Percentiles rank a stretch among this genome's conserved stretches.
Evolutionary conservation across 2,797 vertebrate genomes (phyloP).

Genomic region (Monodelphis domestica): DNA sequence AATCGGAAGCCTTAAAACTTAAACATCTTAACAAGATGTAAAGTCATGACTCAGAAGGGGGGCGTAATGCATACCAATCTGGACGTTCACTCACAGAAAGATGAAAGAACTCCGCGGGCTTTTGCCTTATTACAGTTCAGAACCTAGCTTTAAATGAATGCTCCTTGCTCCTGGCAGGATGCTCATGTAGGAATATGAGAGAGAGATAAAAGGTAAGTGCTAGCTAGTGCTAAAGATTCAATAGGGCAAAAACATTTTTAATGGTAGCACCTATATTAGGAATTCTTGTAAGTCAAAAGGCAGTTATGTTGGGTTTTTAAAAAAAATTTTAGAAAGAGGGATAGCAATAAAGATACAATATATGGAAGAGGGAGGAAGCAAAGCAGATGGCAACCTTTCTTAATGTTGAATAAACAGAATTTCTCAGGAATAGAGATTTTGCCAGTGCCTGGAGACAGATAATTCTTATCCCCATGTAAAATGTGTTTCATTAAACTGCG

Average conservation of each 20-base stretch:
- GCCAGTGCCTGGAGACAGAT: neutral
- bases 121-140: constrained; percentile 57
- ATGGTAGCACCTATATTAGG: constrained; percentile 55
- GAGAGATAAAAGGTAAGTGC: constrained; percentile 80
- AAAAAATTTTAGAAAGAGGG: constrained; percentile 59
- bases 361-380: neutral
- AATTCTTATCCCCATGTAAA: neutral
- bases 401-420: constrained; percentile 47
- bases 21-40: constrained; percentile 86
- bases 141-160: constrained; percentile 56
- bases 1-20: constrained; percentile 83
- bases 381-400: neutral
- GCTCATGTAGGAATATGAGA: constrained; percentile 66
- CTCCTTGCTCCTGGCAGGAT: constrained; percentile 64
- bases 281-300: constrained; percentile 63
- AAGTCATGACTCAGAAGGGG: constrained; percentile 83
- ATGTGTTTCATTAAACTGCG: neutral
- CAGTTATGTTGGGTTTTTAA: constrained; percentile 41
- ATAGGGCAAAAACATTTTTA: constrained; percentile 64
- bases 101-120: constrained; percentile 74
- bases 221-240: constrained; percentile 69
- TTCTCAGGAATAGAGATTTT: neutral
- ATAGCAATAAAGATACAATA: neutral
- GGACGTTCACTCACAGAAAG: constrained; percentile 58
- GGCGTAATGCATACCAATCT: constrained; percentile 74